Base-by-base conservation (phyloP, 2,888 invertebrate genomes). In the Cryptophagus acutangulus region DNA sequence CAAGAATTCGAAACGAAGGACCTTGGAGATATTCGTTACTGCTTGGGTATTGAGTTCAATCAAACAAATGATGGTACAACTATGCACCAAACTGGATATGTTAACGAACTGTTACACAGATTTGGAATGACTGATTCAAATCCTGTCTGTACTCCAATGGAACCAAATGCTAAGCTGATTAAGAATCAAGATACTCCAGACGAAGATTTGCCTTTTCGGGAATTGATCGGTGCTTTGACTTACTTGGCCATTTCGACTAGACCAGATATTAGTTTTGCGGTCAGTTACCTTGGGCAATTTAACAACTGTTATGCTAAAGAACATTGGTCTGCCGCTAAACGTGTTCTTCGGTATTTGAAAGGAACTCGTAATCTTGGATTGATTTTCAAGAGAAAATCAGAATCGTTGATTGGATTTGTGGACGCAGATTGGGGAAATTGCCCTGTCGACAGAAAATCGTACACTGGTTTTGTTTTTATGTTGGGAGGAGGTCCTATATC, bases 301-400 rank as follows among this genome's bases (percentile, higher is more conserved):
- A 51, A 55, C 33, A 46, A 47, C 17, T 41, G 44, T 24, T 46
- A 31, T 25, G 24, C 28, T 6, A 26, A 40, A 33, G 16, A 9
- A 3, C 42, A 48, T 29, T 43, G 63, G 58, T 46, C 36, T 9
- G 58, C 57, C 1, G 59, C 59, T 0, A 59, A 63, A 35, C 40
- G 57, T 2, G 51, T 63, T 0, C 37, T 65, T 2, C 43, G 58
- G 2, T 66, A 65, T 33, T 30, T 48, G 4, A 48, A 51, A 36
- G 44, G 43, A 8, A 43, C 47, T n/a, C 39, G 33, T 9, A 31
- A 48, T 28, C 16, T 50, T 3, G 53, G 57, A 16, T 36, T 65
- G 3, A 12, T 20, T 3, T 63, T 47, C 38, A 33, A 30, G 26
- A 15, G 14, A 26, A 29, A 31, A 13, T 1, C 17, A 12, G n/a